Base-by-base conservation (phyloP, 2,113 vertebrate genomes). In the Paracanthobrama guichenoti region DNA sequence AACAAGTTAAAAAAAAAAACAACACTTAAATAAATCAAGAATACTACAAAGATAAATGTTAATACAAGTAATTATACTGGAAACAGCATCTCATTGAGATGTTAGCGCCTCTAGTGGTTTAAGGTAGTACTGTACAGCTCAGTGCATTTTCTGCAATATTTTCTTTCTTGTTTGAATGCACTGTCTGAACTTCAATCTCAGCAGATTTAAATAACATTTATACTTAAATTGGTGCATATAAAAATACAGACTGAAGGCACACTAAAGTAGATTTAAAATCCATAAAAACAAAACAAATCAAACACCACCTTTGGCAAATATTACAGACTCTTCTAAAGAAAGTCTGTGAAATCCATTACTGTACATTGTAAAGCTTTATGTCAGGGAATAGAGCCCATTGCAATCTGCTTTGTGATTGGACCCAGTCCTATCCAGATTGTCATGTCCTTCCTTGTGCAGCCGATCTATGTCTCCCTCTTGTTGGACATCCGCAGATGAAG, bases 401-500 rank as follows among this genome's bases (percentile, higher is more conserved):
- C 62, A 84, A 16, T 85, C 64, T 78, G 67, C 72, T 81, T 6
- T 55, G 26, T 50, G 55, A 39, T 46, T 53, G 2, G 26, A 0
- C 0, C 31, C 53, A 28, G 72, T 85, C 0, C 24, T 6, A 6
- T 59, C 46, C 12, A 44, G 81, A 73, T 46, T 84, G 26, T 76
- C 1, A 62, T 85, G 79, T 48, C 11, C 24, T 39, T 87, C 57
- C 0, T 55, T 73, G 26, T 35, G 74, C 72, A 62, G 89, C 35
- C 88, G 88, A 87, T 94, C 92, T 4, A 79, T 0, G 0, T 86
- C 87, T 2, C 60, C 71, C 0, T 64, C 24, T 6, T 83, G 86
- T 73, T 95, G 94, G 6, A 92, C 93, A 0, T 90, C 89, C 31
- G 91, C 93, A 5, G 94, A 91, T 0, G 85, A 91, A 0, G 90